Evolutionary conservation across 2,888 invertebrate species (phyloP), one percentile per base, ranked within the genome.

Genomic region (Pandemis cinnamomeana): DNA sequence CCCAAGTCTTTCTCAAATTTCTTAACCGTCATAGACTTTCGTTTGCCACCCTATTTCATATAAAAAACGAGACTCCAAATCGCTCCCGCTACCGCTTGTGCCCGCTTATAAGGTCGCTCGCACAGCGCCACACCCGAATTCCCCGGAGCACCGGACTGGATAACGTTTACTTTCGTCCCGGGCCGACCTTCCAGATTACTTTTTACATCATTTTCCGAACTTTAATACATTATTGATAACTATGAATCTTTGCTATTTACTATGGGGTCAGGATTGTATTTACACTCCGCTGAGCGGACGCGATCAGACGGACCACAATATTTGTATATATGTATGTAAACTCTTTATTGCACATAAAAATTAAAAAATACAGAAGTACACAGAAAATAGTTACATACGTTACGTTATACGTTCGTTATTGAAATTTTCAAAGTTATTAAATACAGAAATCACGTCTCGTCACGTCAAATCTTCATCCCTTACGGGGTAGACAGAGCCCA

Each of bases 201-300:
- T 73, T 73, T 73, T 69, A 70, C 64, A 69, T 72, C 68, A 64
- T 66, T 69, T 64, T 67, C 69, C 60, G 44, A 53, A 44, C 64
- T 62, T 69, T 60, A 36, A 73, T 73, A 73, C 64, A 70, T 73
- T 73, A 73, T 73, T 68, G 72, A 72, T 68, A 68, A 72, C 63
- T 72, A 72, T 60, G 68, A 66, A 69, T 69, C 63, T 13, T 60
- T 60, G 61, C 51, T 67, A 67, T 71, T 48, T 41, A 27, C 15
- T 66, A 42, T 71, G 8, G 7, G 15, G 71, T 27, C 44, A 7
- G 46, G 46, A 68, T 72, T 64, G 20, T 68, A 58, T 64, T 69
- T 69, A 15, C 60, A 42, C 68, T 11, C 27, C 44, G 55, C 27
- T 58, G 15, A 11, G 58, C 53, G 15, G 51, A n/a, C 20, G 20